A percentile compares a stretch with the other conserved stretches of the same genome.
Conservation (phyloP, 2,888 invertebrate genomes). For the Tetanocera ferruginea region DNA sequence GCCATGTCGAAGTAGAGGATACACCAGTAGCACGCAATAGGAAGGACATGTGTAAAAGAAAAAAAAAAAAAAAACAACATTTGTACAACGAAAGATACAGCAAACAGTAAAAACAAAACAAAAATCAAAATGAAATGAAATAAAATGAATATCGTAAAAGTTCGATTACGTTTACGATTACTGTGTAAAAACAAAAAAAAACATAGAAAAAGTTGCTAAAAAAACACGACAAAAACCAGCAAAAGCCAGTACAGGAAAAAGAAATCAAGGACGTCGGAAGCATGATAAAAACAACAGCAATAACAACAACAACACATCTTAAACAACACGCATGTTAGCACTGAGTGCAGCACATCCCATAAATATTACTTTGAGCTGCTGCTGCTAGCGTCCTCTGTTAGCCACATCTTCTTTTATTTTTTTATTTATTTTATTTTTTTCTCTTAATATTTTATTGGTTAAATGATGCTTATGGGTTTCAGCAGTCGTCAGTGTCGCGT, state of each 20-base stretch:
- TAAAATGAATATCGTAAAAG: constrained; percentile 33
- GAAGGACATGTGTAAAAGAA: not conserved
- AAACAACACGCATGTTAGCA: not conserved
- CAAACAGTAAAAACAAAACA: not conserved
- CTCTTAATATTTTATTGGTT: not conserved
- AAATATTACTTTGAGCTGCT: no score
- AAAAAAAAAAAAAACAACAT: not conserved
- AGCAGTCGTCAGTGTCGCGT: not conserved
- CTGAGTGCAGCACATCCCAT: not conserved
- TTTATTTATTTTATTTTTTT: constrained; percentile 1
- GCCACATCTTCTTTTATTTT: not conserved
- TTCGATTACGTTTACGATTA: constrained; percentile 36
- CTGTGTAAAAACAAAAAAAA: not conserved
- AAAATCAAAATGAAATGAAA: not conserved
- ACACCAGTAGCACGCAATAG: no score
- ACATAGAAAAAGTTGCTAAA: not conserved
- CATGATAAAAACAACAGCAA: not conserved
- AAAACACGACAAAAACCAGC: not conserved
- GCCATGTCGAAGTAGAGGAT: not conserved
- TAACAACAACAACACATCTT: not conserved
- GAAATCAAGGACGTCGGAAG: not conserved
- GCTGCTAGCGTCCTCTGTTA: no score
- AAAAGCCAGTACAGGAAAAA: not conserved
- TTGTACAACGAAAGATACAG: not conserved
- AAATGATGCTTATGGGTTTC: not conserved